phyloP scores from a whole-genome alignment of 2,113 vertebrate species.

The Saccopteryx leptura region DNA sequence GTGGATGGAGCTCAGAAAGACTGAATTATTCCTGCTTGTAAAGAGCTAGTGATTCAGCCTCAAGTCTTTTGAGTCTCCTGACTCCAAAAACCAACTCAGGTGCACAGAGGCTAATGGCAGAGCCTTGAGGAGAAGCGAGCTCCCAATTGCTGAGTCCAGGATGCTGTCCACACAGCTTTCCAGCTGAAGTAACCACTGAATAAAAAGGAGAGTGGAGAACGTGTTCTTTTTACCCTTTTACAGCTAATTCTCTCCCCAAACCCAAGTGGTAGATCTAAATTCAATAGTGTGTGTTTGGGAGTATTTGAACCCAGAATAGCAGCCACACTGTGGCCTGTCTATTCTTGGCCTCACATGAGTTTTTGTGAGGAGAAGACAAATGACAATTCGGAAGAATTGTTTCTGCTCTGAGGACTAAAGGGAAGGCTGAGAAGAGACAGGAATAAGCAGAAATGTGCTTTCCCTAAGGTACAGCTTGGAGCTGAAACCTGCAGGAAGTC shows the following conservation, averaged over 20 bases:
- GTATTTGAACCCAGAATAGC: background rate
- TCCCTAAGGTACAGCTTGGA: background rate
- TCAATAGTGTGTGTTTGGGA: background rate
- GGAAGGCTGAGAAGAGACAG: background rate
- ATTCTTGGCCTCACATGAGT: background rate
- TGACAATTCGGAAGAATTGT: background rate
- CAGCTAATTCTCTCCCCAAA: background rate
- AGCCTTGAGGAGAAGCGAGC: background rate
- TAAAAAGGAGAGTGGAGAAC: background rate
- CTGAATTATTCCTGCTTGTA: background rate
- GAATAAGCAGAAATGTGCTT: background rate
- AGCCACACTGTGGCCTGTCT: background rate
- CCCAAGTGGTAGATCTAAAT: background rate
- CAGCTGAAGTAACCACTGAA: background rate
- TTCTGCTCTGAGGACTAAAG: background rate
- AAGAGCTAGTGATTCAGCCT: background rate
- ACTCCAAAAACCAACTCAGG: background rate
- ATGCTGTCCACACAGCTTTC: background rate
- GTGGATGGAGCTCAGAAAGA: background rate
- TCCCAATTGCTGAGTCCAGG: background rate
- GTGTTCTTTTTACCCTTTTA: background rate
- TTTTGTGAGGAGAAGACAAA: background rate
- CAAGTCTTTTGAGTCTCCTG: background rate
- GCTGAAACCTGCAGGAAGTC: background rate
- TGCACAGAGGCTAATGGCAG: background rate